These are phyloP conservation scores for Bos indicus DNA, from an alignment of 2,113 vertebrate species.

Conservation along the genomic window DNA sequence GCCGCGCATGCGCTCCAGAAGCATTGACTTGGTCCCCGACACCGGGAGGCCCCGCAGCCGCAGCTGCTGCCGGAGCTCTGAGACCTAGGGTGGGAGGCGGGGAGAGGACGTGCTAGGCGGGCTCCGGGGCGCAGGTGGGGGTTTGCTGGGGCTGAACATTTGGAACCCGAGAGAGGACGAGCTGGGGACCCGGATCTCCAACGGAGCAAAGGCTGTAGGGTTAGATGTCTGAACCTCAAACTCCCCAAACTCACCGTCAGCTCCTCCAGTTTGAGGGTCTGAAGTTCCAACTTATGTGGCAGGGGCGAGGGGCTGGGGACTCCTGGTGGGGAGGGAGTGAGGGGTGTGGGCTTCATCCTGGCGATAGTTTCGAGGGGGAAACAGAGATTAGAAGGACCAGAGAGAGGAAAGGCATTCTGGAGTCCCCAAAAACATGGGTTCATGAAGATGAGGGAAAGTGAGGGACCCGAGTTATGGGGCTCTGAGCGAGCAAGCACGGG, in stretches of 20 bases:
- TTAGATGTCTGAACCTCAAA: background rate
- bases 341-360: conserved; percentile 72
- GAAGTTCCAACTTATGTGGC: conserved; percentile 83
- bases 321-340: conserved; percentile 59
- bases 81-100: conserved; percentile 80
- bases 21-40: conserved; percentile 90
- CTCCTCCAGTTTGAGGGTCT: conserved; percentile 90
- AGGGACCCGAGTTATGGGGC: background rate
- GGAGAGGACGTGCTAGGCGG: background rate
- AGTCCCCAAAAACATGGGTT: background rate
- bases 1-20: conserved; percentile 88
- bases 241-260: conserved; percentile 84
- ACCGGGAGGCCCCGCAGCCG: conserved; percentile 91
- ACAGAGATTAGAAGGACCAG: conserved; percentile 29
- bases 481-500: background rate
- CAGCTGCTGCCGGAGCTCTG: conserved; percentile 91
- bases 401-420: background rate
- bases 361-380: conserved; percentile 47
- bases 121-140: background rate
- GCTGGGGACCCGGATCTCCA: background rate
- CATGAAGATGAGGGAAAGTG: background rate
- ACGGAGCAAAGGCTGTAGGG: background rate
- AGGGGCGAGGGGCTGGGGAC: conserved; percentile 68
- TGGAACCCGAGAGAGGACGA: background rate
- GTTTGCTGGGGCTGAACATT: background rate